Percentiles rank a stretch among this genome's conserved stretches.
Conservation (phyloP, 2,888 invertebrate genomes). For the Cryptocephalus moraei region DNA sequence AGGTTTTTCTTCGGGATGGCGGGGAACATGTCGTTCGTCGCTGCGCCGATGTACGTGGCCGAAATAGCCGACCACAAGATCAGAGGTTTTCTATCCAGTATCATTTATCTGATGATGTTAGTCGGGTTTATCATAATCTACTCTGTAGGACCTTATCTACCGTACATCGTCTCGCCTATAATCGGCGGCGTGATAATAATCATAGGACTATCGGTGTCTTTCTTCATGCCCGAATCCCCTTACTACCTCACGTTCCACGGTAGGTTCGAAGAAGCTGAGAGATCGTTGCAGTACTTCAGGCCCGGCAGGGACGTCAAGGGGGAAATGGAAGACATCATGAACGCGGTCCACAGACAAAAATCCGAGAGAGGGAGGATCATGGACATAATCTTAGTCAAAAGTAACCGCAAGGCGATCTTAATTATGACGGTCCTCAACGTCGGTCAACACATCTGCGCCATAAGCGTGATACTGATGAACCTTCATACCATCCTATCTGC, state of each 20-base stretch:
- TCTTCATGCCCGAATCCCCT: conserved; percentile 36
- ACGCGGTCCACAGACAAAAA: conserved; percentile 30
- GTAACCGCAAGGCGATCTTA: conserved; percentile 31
- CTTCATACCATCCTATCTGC: conserved; percentile 31
- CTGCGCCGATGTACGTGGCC: conserved; percentile 35
- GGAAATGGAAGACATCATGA: conserved; percentile 29
- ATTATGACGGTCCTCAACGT: conserved; percentile 33
- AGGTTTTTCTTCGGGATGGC: conserved; percentile 21
- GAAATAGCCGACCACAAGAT: conserved; percentile 34
- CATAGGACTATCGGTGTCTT: conserved; percentile 27
- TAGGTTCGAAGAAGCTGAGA: conserved; percentile 25
- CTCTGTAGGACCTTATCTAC: conserved; percentile 28
- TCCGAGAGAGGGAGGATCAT: conserved; percentile 29
- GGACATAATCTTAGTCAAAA: conserved; percentile 29
- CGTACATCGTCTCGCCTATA: conserved; percentile 26
- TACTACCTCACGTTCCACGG: conserved; percentile 30
- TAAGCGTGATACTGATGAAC: conserved; percentile 36
- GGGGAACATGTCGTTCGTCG: conserved; percentile 29
- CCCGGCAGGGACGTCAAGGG: conserved; percentile 22
- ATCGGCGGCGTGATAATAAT: conserved; percentile 27
- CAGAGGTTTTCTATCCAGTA: conserved; percentile 30
- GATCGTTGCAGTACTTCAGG: conserved; percentile 26
- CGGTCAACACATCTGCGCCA: conserved; percentile 33
- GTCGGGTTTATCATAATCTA: conserved; percentile 30
- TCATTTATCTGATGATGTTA: conserved; percentile 33